Conservation (phyloP, 2,797 vertebrate genomes). For the Pipistrellus pipistrellus region DNA sequence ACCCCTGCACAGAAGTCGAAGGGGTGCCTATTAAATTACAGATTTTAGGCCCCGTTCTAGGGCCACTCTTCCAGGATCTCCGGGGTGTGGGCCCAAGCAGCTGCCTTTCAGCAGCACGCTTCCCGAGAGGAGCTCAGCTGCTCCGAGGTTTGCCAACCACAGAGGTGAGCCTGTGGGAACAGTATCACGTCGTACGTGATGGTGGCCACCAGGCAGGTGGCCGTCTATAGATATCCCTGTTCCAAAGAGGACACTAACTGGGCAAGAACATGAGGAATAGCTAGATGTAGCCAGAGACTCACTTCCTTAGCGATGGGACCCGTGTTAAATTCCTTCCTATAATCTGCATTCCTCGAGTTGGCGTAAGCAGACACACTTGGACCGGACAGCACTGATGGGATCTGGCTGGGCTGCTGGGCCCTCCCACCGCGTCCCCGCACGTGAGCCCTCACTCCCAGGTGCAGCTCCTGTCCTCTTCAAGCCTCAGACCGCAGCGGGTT, state of each 20-base stretch:
- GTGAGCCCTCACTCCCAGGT: not conserved
- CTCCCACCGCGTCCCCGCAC: not conserved
- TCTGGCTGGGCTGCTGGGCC: not conserved
- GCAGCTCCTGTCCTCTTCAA: not conserved
- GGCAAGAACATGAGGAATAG: not conserved
- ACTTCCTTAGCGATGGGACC: not conserved
- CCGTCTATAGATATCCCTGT: not conserved
- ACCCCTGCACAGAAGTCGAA: not conserved
- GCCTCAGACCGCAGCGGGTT: not conserved
- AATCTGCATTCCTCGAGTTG: not conserved
- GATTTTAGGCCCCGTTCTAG: not conserved
- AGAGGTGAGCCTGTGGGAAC: not conserved
- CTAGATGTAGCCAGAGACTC: not conserved
- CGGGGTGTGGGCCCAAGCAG: not conserved
- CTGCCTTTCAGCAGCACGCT: not conserved
- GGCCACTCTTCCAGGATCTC: not conserved
- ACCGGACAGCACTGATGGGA: not conserved
- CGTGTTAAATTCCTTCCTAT: not conserved
- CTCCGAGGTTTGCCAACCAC: not conserved
- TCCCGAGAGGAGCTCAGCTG: not conserved
- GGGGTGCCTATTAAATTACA: constrained; percentile 16
- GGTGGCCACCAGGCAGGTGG: not conserved
- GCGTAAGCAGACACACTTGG: not conserved
- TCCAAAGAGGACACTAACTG: not conserved
- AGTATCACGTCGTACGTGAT: fast-evolving